Conservation (phyloP, 2,888 invertebrate species). For the Petrophora chlorosata region DNA sequence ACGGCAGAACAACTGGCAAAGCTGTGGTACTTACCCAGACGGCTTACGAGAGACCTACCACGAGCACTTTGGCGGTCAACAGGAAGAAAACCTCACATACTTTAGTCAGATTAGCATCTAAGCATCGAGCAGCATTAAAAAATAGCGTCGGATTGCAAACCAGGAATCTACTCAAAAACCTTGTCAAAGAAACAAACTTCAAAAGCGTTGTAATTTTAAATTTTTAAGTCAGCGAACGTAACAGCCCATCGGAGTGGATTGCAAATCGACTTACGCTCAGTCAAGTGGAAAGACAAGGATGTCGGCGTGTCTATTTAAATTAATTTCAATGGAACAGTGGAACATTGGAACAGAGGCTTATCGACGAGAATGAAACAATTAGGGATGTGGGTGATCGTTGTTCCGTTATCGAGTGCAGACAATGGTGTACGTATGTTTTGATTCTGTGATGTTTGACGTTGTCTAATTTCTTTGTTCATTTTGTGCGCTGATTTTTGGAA, state of each 20-base stretch:
- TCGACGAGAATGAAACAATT: constrained; percentile 41
- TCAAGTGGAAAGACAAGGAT: constrained; percentile 73
- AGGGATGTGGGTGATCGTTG: constrained; percentile 40
- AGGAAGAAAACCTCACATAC: too few species aligned
- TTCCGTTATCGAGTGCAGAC: constrained; percentile 16
- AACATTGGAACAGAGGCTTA: constrained; percentile 38
- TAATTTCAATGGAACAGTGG: constrained; percentile 58
- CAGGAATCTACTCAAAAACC: background rate
- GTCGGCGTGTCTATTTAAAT: constrained; percentile 64
- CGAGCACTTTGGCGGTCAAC: too few species aligned
- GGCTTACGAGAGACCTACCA: too few species aligned
- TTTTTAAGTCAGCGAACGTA: constrained; percentile 69
- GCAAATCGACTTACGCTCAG: constrained; percentile 71
- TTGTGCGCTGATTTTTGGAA: too few species aligned
- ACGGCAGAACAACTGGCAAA: too few species aligned
- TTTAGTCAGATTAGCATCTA: too few species aligned
- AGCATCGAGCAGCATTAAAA: too few species aligned
- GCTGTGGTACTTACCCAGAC: too few species aligned
- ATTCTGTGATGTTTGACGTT: background rate
- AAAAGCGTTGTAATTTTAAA: constrained; percentile 66
- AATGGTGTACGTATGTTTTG: constrained; percentile 5
- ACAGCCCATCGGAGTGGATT: constrained; percentile 68
- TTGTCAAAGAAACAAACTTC: constrained; percentile 22
- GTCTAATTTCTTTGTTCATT: too few species aligned
- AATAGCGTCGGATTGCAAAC: too few species aligned